These are phyloP conservation scores for Tor tambroides DNA, from an alignment of 2,113 vertebrate genomes.

Conservation along the genomic window DNA sequence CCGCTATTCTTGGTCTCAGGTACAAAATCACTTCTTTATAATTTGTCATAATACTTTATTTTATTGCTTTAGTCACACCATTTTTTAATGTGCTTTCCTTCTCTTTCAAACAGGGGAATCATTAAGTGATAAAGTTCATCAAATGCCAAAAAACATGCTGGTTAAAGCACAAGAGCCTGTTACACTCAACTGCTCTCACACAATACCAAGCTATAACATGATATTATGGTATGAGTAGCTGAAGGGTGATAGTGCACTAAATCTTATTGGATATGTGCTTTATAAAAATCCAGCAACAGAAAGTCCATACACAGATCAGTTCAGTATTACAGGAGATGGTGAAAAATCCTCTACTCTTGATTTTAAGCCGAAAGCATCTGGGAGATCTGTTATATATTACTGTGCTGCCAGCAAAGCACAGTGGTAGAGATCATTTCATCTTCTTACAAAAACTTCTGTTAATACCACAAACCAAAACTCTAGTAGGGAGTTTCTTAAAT, in stretches of 20 bases:
- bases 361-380: constrained; percentile 5
- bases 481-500: too few species aligned
- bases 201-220: background rate
- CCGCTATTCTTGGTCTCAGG: too few species aligned
- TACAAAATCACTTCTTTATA: too few species aligned
- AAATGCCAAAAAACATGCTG: background rate
- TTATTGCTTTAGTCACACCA: too few species aligned
- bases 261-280: constrained; percentile 52
- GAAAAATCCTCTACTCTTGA: constrained; percentile 34
- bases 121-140: too few species aligned
- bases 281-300: background rate
- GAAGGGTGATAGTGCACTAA: constrained; percentile 30
- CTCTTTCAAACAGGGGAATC: too few species aligned
- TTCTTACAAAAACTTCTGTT: constrained; percentile 42
- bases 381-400: constrained; percentile 46
- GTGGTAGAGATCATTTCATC: background rate
- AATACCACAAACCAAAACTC: background rate
- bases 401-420: constrained; percentile 52
- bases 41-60: too few species aligned
- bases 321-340: constrained; percentile 46
- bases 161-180: background rate
- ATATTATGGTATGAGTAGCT: constrained; percentile 57
- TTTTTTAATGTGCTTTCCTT: too few species aligned
- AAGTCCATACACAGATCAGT: constrained; percentile 7
- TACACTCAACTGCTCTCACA: constrained; percentile 49